Conservation (phyloP, 1,140 invertebrate genomes). For the Drosophila nannoptera region DNA sequence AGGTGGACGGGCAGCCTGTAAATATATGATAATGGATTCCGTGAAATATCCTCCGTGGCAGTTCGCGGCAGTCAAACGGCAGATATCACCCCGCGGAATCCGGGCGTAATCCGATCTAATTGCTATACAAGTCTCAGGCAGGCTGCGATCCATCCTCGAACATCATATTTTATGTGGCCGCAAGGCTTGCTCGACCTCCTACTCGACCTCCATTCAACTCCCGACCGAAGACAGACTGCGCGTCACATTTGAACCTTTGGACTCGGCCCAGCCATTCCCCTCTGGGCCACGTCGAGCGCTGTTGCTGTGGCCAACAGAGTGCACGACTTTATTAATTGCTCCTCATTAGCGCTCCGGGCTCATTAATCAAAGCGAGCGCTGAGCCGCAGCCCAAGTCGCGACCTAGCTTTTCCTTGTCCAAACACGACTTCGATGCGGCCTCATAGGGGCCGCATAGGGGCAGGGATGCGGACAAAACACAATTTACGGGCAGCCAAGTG, state of each 20-base stretch:
- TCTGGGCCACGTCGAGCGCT: constrained; percentile 21
- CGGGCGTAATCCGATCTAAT: background rate
- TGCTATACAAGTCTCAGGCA: no score
- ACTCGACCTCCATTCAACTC: background rate
- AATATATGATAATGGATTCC: constrained; percentile 30
- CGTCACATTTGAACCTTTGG: no score
- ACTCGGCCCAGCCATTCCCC: background rate
- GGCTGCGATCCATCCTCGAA: no score
- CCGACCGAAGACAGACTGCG: no score
- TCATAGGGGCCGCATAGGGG: constrained; percentile 61
- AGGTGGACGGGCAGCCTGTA: constrained; percentile 1
- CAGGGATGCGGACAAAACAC: constrained; percentile 76
- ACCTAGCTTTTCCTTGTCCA: constrained; percentile 29
- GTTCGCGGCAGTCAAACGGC: constrained; percentile 25
- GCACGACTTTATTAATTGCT: constrained; percentile 77
- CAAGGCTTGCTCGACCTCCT: no score
- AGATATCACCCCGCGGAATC: constrained; percentile 10
- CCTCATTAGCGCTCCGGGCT: constrained; percentile 70
- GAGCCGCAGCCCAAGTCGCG: constrained; percentile 16
- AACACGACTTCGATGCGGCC: constrained; percentile 20
- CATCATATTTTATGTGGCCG: no score
- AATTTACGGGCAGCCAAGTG: constrained; percentile 71
- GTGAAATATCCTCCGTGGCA: constrained; percentile 15
- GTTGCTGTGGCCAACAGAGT: constrained; percentile 68
- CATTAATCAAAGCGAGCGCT: constrained; percentile 70